Percentiles rank a stretch among this genome's conserved stretches.
phyloP scores from a whole-genome alignment of 1,140 invertebrate genomes.

The Heliconius himera region DNA sequence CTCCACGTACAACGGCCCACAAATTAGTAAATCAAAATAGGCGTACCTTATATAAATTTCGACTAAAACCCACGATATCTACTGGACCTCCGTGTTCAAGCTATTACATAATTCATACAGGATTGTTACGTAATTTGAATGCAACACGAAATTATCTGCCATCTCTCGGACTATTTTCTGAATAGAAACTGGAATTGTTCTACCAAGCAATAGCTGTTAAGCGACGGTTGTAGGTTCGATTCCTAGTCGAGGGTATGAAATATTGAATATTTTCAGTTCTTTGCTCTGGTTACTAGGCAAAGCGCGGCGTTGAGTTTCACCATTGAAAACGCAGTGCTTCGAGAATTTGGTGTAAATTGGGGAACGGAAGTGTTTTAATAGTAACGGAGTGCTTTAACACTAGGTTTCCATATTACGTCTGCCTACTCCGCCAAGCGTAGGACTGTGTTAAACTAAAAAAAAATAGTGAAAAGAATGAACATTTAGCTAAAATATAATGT shows the following conservation, averaged over 20 bases:
- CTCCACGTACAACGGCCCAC: not conserved
- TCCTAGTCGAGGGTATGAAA: not conserved
- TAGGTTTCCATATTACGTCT: no score
- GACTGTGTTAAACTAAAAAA: no score
- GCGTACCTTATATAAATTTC: not conserved
- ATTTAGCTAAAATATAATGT: no score
- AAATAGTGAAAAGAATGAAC: no score
- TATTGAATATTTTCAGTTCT: not conserved
- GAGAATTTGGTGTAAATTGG: not conserved
- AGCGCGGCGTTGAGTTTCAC: not conserved
- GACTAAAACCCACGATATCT: not conserved
- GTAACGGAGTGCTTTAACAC: no score
- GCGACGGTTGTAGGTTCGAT: not conserved
- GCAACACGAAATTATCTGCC: constrained; percentile 13
- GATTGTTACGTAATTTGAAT: constrained; percentile 18
- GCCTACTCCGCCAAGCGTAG: no score
- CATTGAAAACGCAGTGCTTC: not conserved
- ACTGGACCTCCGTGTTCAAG: not conserved
- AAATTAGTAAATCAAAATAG: not conserved
- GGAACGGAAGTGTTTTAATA: not conserved
- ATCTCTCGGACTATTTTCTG: not conserved
- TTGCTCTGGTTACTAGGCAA: no score
- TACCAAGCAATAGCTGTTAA: not conserved
- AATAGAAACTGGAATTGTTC: not conserved
- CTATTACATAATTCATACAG: constrained; percentile 19